phyloP scores from a whole-genome alignment of 2,888 invertebrate species.

The Tipula confusa region DNA sequence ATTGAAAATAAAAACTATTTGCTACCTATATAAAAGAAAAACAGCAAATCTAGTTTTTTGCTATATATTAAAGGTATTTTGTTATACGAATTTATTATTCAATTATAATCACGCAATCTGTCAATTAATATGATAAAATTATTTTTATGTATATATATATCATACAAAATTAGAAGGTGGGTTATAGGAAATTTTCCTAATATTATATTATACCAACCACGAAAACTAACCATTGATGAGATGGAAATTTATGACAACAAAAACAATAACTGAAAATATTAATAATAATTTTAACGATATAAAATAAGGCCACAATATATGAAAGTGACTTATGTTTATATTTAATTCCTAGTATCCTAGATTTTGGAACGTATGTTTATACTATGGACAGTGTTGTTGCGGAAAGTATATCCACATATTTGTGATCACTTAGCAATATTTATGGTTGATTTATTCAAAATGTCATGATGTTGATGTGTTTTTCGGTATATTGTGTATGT shows the following conservation, averaged over 20 bases:
- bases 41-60: neutral
- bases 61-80: neutral
- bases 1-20: neutral
- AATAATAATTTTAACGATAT: neutral
- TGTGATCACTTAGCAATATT: neutral
- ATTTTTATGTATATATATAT: neutral
- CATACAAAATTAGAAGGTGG: neutral
- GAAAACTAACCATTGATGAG: neutral
- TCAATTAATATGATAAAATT: constrained; percentile 17
- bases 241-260: neutral
- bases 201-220: neutral
- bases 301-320: neutral
- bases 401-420: neutral
- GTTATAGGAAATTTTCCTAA: neutral
- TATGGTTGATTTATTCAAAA: neutral
- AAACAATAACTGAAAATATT: neutral
- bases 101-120: constrained; percentile 25
- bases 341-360: neutral
- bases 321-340: neutral
- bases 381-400: neutral
- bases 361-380: neutral
- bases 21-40: neutral
- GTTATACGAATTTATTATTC: neutral
- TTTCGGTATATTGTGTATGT: neutral
- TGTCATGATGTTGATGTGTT: neutral